phyloP scores from a whole-genome alignment of 2,888 invertebrate genomes.

The Epistrophe eligans region DNA sequence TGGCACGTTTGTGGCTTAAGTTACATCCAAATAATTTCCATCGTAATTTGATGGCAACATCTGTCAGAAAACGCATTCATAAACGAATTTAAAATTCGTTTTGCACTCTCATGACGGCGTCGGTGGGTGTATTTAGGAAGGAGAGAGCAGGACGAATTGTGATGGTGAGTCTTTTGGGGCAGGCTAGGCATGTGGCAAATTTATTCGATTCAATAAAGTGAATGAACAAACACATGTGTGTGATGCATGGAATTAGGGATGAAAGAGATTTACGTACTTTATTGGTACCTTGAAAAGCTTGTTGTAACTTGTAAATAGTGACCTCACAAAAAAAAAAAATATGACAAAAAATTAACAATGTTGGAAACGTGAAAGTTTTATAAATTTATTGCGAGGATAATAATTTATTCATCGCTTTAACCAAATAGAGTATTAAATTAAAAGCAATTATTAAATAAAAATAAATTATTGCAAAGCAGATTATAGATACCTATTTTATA shows the following conservation, averaged over 20 bases:
- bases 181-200: conserved; percentile 44
- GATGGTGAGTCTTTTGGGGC: conserved; percentile 15
- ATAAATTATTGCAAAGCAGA: neutral
- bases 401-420: conserved; percentile 4
- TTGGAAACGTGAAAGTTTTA: neutral
- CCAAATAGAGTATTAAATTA: neutral
- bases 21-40: conserved; percentile 72
- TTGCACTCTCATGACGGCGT: conserved; percentile 1
- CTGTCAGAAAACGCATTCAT: conserved; percentile 67
- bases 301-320: conserved; percentile 1
- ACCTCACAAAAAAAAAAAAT: neutral
- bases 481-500: too few species aligned
- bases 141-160: neutral
- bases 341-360: neutral
- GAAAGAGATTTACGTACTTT: conserved; percentile 48
- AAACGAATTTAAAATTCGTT: conserved; percentile 60
- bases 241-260: conserved; percentile 16
- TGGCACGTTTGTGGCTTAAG: conserved; percentile 74
- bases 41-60: conserved; percentile 74
- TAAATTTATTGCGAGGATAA: neutral
- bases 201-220: conserved; percentile 66
- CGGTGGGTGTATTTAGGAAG: neutral
- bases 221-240: conserved; percentile 13
- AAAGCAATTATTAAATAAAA: neutral
- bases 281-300: conserved; percentile 1